These are phyloP conservation scores for Colletes latitarsis DNA, from an alignment of 1,140 invertebrate species.

Conservation along the genomic window DNA sequence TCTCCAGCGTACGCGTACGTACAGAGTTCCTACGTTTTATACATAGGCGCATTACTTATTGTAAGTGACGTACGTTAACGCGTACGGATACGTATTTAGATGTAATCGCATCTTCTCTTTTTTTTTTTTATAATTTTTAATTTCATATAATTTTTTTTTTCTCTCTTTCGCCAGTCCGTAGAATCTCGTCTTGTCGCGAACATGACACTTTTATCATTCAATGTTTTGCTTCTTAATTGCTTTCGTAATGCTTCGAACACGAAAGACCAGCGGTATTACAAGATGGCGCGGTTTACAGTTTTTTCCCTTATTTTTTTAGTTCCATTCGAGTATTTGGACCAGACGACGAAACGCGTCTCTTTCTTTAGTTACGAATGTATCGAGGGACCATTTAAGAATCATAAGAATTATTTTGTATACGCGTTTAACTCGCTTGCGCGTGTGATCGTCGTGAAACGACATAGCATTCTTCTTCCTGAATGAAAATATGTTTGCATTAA, in stretches of 20 bases:
- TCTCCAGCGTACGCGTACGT: conserved; percentile 75
- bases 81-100: conserved; percentile 46
- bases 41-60: conserved; percentile 49
- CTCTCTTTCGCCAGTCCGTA: conserved; percentile 17
- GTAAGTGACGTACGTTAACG: conserved; percentile 43
- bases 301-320: background rate
- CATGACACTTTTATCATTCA: conserved; percentile 50
- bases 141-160: background rate
- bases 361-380: conserved; percentile 1
- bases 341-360: background rate
- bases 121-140: background rate
- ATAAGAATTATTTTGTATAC: conserved; percentile 18
- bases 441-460: too few species aligned
- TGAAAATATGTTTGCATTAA: conserved; percentile 21
- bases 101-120: conserved; percentile 27
- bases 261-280: background rate
- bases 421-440: conserved; percentile 17
- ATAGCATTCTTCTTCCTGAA: conserved; percentile 16
- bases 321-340: background rate
- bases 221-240: conserved; percentile 23
- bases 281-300: background rate
- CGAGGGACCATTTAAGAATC: conserved; percentile 36
- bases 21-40: conserved; percentile 77
- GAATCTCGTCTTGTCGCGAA: conserved; percentile 58
- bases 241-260: conserved; percentile 3